phyloP scores from a whole-genome alignment of 1,140 invertebrate species.

The Diorhabda carinulata region DNA sequence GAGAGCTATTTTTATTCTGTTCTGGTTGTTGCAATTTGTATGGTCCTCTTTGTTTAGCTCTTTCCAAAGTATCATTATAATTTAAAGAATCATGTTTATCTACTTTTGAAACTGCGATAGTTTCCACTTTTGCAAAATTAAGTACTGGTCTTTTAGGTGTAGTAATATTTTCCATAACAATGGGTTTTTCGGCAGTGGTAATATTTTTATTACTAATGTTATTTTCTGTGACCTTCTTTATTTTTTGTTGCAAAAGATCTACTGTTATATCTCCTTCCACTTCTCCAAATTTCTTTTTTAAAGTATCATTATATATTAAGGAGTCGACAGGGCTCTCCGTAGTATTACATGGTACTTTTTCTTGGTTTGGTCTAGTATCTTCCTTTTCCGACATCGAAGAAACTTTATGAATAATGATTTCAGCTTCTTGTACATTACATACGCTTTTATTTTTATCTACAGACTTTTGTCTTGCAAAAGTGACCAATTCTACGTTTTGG shows the following conservation, averaged over 20 bases:
- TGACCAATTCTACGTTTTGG: not conserved
- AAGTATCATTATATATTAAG: constrained; percentile 7
- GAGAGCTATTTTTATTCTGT: not conserved
- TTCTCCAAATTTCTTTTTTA: constrained; percentile 4
- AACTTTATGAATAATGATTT: not conserved
- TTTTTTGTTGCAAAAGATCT: constrained; percentile 9
- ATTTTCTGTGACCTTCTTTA: not conserved
- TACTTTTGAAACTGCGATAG: not conserved
- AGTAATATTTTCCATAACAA: not conserved
- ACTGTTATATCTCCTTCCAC: not conserved
- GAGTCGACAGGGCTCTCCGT: not conserved
- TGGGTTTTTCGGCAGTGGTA: not conserved
- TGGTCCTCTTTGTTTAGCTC: not conserved
- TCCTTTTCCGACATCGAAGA: not conserved
- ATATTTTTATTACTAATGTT: not conserved
- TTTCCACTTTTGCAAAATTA: not conserved
- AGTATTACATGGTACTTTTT: not conserved
- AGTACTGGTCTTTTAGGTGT: not conserved
- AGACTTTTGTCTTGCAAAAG: not conserved
- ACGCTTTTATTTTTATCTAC: not conserved
- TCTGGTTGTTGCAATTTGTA: not conserved
- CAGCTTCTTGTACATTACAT: not conserved
- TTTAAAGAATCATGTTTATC: not conserved
- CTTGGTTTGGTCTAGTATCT: not conserved
- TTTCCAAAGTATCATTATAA: constrained; percentile 10